Evolutionary conservation across 2,113 vertebrate genomes (phyloP).

Genomic region (Apodemus speciosus): DNA sequence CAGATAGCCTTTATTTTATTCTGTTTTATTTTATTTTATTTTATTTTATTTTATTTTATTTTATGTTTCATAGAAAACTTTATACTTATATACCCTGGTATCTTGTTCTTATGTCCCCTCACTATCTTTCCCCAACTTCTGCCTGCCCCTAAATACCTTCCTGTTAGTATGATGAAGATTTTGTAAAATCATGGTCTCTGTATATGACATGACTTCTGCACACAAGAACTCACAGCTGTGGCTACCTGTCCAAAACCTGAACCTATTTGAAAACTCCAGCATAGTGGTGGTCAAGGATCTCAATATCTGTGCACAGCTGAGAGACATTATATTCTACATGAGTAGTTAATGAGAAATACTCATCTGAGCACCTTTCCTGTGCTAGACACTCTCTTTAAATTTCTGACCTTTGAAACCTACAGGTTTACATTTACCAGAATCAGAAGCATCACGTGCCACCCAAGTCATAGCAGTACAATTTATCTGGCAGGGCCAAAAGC

Average conservation of each 20-base stretch:
- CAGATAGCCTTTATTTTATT: background rate
- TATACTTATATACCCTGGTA: background rate
- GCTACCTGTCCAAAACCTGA: no score
- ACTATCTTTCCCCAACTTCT: background rate
- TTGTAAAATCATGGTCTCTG: background rate
- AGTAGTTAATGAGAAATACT: background rate
- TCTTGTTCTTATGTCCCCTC: background rate
- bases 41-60: background rate
- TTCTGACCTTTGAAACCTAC: background rate
- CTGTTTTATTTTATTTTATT: background rate
- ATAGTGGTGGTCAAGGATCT: no score
- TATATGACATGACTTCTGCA: background rate
- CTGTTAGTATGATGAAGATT: no score
- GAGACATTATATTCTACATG: background rate
- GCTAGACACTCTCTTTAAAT: conserved; percentile 12
- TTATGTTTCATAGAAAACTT: background rate
- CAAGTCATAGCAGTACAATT: conserved; percentile 4
- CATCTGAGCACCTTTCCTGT: background rate
- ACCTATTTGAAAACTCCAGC: background rate
- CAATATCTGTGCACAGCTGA: no score
- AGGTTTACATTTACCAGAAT: conserved; percentile 60
- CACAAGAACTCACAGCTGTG: no score
- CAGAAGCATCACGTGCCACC: background rate
- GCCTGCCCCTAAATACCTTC: background rate
- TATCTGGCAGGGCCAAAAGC: conserved; percentile 39